Base-by-base conservation (phyloP, 1,140 invertebrate species). In the Gonatopus flavifemur region DNA sequence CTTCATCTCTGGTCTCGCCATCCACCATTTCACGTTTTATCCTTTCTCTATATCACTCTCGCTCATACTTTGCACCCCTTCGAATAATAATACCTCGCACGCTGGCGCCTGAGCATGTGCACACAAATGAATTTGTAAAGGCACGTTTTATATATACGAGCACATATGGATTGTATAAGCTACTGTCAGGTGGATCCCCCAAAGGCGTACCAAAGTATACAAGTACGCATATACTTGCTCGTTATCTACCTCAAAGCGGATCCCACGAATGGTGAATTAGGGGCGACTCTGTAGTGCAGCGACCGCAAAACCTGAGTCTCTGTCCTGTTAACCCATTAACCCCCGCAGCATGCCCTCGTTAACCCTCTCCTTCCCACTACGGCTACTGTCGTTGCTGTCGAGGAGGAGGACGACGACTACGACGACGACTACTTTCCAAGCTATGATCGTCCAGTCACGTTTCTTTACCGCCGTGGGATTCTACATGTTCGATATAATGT, bases 281-380 rank as follows among this genome's bases (percentile, higher is more conserved):
- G 45, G 54, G 47, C 56, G 44, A 63, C 53, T 30, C 18, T 20
- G 22, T 21, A 22, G 28, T 40, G 39, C 6, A 7, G 44, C 43
- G 33, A 20, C 57, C 47, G 21, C 57, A 55, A 61, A 58, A 36
- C 49, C 43, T 25, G 46, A 44, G 25, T 56, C 47, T 33, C 50
- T 60, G 62, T 57, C 62, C 62, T 61, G 62, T 64, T 65, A 64
- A 65, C 58, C 62, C 62, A 65, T 65, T 65, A 65, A 65, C 57
- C 58, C 49, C 39, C 42, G 41, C 44, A 53, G 41, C 40, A 36
- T 48, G 47, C 32, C 47, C 62, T 62, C 62, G 59, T 62, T 64
- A 59, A 57, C 53, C 52, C 55, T 55, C 49, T 49, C 36, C 33
- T 39, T 13, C 8, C 18, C n/a, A n/a, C n/a, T n/a, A 16, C 25